Conservation (phyloP, 2,797 vertebrate species). For the Pampus argenteus region DNA sequence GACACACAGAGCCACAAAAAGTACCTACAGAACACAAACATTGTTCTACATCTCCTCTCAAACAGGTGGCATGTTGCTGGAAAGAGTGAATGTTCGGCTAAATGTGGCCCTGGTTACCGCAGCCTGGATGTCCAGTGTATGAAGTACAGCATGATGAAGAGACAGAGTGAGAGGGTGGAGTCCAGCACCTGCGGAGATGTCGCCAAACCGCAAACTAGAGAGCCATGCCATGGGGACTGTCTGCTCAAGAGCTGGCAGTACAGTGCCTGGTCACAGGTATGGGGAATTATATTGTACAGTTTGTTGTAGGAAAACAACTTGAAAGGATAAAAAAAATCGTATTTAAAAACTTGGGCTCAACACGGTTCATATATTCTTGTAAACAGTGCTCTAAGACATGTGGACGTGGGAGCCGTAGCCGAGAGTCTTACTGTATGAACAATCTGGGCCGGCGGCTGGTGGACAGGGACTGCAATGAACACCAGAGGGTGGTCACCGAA, state of each 20-base stretch:
- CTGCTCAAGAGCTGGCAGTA: constrained; percentile 93
- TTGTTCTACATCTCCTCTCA: neutral
- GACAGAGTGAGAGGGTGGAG: constrained; percentile 85
- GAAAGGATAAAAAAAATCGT: too few relatives aligned
- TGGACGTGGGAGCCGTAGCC: constrained; percentile 87
- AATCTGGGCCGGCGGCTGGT: constrained; percentile 89
- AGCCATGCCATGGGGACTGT: constrained; percentile 92
- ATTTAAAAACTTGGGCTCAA: too few relatives aligned
- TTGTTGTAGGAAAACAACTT: neutral
- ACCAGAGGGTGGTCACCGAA: constrained; percentile 83
- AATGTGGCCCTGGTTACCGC: constrained; percentile 91
- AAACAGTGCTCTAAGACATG: constrained; percentile 93
- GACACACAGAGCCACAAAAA: neutral
- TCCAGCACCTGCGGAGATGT: constrained; percentile 85
- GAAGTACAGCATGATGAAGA: constrained; percentile 89
- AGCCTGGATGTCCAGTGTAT: constrained; percentile 92
- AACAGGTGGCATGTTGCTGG: constrained; percentile 90
- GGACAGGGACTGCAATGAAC: constrained; percentile 88
- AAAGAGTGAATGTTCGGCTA: constrained; percentile 93
- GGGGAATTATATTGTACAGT: neutral
- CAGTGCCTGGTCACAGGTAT: constrained; percentile 95
- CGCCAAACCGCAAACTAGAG: constrained; percentile 89
- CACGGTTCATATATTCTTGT: neutral
- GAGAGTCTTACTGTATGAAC: constrained; percentile 93
- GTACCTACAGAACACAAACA: neutral